Evolutionary conservation across 2,888 invertebrate genomes (phyloP).

Genomic region (Tridacna crocea): DNA sequence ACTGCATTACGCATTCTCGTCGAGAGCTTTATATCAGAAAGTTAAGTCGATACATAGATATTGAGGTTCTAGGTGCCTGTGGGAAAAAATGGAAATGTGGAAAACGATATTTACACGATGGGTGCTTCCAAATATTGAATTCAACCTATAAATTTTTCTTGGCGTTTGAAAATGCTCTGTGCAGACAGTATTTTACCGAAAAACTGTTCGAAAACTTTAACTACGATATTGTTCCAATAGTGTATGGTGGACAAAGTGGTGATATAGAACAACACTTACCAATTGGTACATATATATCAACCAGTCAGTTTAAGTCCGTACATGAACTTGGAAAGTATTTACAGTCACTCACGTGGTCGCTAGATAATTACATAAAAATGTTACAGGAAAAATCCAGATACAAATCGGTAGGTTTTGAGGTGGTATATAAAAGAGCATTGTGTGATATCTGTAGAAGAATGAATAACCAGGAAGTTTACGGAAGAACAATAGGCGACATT

Average conservation of each 20-base stretch:
- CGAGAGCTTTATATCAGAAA: slow-evolving; percentile 39
- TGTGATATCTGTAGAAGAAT: slow-evolving; percentile 32
- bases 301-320: slow-evolving; percentile 41
- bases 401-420: slow-evolving; percentile 34
- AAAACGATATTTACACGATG: slow-evolving; percentile 34
- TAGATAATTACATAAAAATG: slow-evolving; percentile 31
- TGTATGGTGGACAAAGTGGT: slow-evolving; percentile 35
- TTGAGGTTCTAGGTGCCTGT: slow-evolving; percentile 45
- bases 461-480: slow-evolving; percentile 33
- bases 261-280: slow-evolving; percentile 26
- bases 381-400: slow-evolving; percentile 42
- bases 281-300: slow-evolving; percentile 34
- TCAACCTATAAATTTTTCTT: slow-evolving; percentile 48
- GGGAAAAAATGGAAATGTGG: slow-evolving; percentile 44
- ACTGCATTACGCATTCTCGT: slow-evolving; percentile 36
- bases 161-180: slow-evolving; percentile 55
- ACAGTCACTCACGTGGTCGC: slow-evolving; percentile 29
- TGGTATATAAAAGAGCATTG: slow-evolving; percentile 27
- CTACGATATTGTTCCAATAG: slow-evolving; percentile 45
- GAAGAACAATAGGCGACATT: slow-evolving; percentile 29
- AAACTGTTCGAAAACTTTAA: slow-evolving; percentile 55
- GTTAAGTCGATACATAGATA: slow-evolving; percentile 42
- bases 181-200: slow-evolving; percentile 51
- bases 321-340: slow-evolving; percentile 41
- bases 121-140: slow-evolving; percentile 46